Evolutionary conservation across 2,797 vertebrate genomes (phyloP).

Genomic region (Anabas testudineus): DNA sequence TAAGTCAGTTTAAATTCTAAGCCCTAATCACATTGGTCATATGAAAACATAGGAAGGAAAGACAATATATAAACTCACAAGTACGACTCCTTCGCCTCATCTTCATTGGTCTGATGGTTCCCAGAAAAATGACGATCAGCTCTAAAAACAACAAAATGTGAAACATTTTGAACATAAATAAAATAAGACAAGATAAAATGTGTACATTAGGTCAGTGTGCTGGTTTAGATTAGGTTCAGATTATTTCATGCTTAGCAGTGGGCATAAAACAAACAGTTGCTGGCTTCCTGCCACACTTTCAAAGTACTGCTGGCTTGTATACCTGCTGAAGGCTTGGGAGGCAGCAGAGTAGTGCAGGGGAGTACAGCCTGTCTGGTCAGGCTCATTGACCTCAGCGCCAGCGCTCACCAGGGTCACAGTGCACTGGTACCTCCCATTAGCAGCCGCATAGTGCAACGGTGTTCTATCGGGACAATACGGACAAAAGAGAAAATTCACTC

Average conservation of each 20-base stretch:
- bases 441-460: conserved; percentile 96
- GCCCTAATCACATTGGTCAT: background rate
- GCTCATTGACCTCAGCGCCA: conserved; percentile 92
- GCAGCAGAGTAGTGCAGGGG: conserved; percentile 96
- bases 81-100: conserved; percentile 93
- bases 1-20: background rate
- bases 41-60: background rate
- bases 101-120: conserved; percentile 89
- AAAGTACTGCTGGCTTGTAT: background rate
- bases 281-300: conserved; percentile 13
- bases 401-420: conserved; percentile 93
- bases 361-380: conserved; percentile 93
- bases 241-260: no score
- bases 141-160: conserved; percentile 73
- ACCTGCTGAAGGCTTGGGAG: conserved; percentile 96
- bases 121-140: conserved; percentile 89
- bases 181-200: no score
- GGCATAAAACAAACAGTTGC: background rate
- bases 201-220: background rate
- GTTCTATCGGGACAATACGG: conserved; percentile 80
- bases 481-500: no score
- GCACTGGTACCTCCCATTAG: conserved; percentile 97
- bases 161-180: no score
- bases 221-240: no score
- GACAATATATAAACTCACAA: conserved; percentile 86